Conservation (phyloP, 2,797 vertebrate genomes). For the Crossoptilon crossoptilon region DNA sequence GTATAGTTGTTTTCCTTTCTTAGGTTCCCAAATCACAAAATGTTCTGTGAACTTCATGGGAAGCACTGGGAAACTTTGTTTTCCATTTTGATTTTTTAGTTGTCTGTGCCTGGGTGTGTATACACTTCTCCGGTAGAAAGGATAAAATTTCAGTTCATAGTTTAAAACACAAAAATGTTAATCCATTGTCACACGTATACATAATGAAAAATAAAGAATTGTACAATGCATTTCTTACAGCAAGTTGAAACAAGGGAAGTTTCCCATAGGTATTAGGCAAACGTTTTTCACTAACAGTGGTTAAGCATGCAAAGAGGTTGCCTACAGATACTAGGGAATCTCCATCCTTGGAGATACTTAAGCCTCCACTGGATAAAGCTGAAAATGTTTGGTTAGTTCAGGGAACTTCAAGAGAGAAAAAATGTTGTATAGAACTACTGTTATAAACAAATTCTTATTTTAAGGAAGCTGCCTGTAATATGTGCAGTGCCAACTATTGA, state of each 20-base stretch:
- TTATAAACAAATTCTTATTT: background rate
- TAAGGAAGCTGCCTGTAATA: background rate
- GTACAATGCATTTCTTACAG: background rate
- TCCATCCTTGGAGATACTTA: accelerated
- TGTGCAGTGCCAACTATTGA: background rate
- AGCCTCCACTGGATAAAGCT: background rate
- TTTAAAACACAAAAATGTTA: background rate
- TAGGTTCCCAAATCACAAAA: background rate
- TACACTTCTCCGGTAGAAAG: background rate
- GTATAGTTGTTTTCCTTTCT: background rate
- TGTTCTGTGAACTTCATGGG: background rate
- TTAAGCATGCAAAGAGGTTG: background rate
- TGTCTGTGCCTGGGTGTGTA: background rate
- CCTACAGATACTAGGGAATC: background rate
- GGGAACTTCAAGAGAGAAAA: background rate
- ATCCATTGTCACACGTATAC: background rate
- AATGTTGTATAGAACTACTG: background rate
- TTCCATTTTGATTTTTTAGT: background rate
- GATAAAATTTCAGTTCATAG: background rate
- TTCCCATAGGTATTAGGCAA: background rate
- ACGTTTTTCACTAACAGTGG: background rate
- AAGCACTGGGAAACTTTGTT: background rate
- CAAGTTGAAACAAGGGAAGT: background rate
- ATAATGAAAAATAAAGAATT: background rate
- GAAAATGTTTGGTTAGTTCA: background rate